Base-by-base conservation (phyloP, 2,113 vertebrate genomes). In the Micronisus gabar region DNA sequence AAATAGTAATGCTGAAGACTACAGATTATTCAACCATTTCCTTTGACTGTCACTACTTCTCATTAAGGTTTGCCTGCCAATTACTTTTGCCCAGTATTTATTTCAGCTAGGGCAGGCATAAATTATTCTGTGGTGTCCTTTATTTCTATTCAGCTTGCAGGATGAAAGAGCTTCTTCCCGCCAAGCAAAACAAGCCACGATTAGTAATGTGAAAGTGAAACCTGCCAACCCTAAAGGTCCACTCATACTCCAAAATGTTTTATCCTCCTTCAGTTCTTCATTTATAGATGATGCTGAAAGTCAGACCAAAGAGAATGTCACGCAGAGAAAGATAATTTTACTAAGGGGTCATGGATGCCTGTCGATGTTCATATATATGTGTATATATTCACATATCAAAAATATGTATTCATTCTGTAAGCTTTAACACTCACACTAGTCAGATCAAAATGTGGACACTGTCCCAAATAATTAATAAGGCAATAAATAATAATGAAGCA, bases 101-200 rank as follows among this genome's bases (percentile, higher is more conserved):
- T 30, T 92, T 74, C 29, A 87, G 15, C 15, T 40, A 41, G 17
- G 27, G 6, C 7, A 76, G 26, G 13, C 16, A 63, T n/a, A 58
- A 5, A 2, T 41, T 48, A 52, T 80, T 34, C 20, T 73, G 20
- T 48, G 15, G 4, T 29, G 4, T 45, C 48, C 12, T 68, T 30
- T 53, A 5, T 34, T 90, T 52, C 29, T 43, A 3, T 58, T 61
- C 1, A 0, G 4, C 4, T 36, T 5, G 3, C 3, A 41, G 29
- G 10, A 59, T 25, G 10, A 53, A 68, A 68, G 5, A 94, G 4
- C 7, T 41, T 87, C 4, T 20, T 52, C 25, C 50, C 7, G 3
- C 50, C 3, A 9, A 52, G 6, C 8, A 27, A 61, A 78, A 43
- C 14, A 45, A 74, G 19, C 13, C 40, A 36, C 3, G 8, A 36